phyloP scores from a whole-genome alignment of 1,140 invertebrate genomes.

The Drosophila cardini region DNA sequence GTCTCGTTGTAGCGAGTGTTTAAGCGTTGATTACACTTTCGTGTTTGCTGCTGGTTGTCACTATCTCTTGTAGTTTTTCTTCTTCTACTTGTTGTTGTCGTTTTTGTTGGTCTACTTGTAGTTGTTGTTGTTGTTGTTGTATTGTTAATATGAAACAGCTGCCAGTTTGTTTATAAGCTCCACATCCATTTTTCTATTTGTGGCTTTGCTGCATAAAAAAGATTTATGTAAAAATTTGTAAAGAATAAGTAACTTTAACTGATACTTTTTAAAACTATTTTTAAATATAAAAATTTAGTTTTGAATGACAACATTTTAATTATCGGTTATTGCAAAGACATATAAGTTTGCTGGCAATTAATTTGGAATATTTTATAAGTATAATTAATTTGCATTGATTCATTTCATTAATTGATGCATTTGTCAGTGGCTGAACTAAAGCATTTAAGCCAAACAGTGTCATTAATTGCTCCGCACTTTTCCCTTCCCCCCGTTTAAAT shows the following conservation, averaged over 20 bases:
- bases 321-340: background rate
- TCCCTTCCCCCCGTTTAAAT: background rate
- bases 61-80: conserved; percentile 45
- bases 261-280: too few species aligned
- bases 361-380: conserved; percentile 21
- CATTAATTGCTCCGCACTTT: conserved; percentile 26
- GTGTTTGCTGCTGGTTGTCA: conserved; percentile 76
- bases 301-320: background rate
- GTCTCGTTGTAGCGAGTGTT: conserved; percentile 75
- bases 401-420: conserved; percentile 36
- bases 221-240: too few species aligned
- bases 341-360: conserved; percentile 6
- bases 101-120: conserved; percentile 20
- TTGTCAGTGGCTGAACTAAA: conserved; percentile 19
- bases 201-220: too few species aligned
- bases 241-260: too few species aligned
- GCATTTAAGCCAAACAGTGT: conserved; percentile 16
- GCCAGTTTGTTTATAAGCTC: conserved; percentile 23
- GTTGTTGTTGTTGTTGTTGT: conserved; percentile 16
- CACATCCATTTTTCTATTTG: conserved; percentile 7
- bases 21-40: conserved; percentile 83
- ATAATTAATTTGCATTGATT: conserved; percentile 29
- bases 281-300: background rate
- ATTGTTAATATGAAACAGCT: conserved; percentile 34
- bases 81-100: conserved; percentile 34